These are phyloP conservation scores for Nomada flava DNA, from an alignment of 2,888 invertebrate genomes.

Conservation along the genomic window DNA sequence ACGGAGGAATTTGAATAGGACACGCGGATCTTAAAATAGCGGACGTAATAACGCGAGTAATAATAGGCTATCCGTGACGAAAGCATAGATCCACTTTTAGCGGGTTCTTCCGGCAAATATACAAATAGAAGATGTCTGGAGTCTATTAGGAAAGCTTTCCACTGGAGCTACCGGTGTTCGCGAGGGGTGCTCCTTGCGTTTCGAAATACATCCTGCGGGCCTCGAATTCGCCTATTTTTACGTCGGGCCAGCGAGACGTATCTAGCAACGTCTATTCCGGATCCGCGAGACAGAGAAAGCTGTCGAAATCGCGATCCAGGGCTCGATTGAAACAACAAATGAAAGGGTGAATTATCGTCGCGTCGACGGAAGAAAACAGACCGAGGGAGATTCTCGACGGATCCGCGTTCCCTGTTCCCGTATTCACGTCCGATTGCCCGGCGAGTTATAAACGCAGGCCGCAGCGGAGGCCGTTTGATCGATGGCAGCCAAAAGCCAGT, in stretches of 20 bases:
- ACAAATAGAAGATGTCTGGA: constrained; percentile 15
- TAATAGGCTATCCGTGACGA: constrained; percentile 29
- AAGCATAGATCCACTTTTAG: constrained; percentile 28
- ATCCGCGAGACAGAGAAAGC: constrained; percentile 7
- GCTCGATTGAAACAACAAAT: constrained; percentile 51
- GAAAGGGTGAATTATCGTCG: constrained; percentile 57
- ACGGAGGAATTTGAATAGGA: background rate
- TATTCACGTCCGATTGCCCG: constrained; percentile 55
- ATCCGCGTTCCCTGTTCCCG: constrained; percentile 32
- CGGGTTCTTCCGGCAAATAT: background rate
- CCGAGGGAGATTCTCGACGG: constrained; percentile 56
- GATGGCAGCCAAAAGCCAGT: constrained; percentile 68
- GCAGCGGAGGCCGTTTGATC: constrained; percentile 70
- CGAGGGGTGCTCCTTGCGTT: background rate
- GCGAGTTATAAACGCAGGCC: constrained; percentile 58
- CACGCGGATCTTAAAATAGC: constrained; percentile 17
- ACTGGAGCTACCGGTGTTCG: background rate
- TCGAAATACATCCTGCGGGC: background rate
- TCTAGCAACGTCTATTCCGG: constrained; percentile 1
- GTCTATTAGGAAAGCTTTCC: constrained; percentile 18
- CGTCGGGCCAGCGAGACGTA: background rate
- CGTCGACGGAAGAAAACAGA: constrained; percentile 57
- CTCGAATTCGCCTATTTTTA: constrained; percentile 29
- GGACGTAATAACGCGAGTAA: constrained; percentile 9
- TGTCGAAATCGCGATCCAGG: constrained; percentile 20